Conservation (phyloP, 1,140 invertebrate species). For the Achatina immaculata region DNA sequence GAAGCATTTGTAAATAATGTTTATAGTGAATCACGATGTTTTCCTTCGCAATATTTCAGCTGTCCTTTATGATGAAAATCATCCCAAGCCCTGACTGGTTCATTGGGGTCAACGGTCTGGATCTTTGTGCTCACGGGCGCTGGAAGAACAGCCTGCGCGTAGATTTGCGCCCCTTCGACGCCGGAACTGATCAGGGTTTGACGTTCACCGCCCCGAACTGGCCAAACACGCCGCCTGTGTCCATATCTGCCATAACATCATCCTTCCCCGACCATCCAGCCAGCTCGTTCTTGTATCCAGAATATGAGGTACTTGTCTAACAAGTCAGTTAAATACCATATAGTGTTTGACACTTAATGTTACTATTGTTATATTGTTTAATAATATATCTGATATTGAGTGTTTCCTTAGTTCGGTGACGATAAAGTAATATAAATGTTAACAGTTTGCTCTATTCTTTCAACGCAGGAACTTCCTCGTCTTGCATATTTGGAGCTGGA, state of each 20-base stretch:
- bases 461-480: constrained; percentile 31
- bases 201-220: constrained; percentile 64
- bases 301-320: constrained; percentile 41
- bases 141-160: constrained; percentile 51
- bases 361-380: background rate
- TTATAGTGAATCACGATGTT: too few relatives aligned
- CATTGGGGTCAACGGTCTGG: constrained; percentile 54
- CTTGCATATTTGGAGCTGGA: constrained; percentile 30
- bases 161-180: constrained; percentile 56
- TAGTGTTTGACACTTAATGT: background rate
- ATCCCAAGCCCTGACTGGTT: constrained; percentile 67
- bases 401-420: background rate
- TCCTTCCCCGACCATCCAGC: constrained; percentile 54
- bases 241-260: constrained; percentile 51
- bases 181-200: constrained; percentile 59
- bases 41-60: too few relatives aligned
- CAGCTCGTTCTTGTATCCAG: constrained; percentile 58
- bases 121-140: constrained; percentile 54
- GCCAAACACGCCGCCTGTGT: constrained; percentile 51
- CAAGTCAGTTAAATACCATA: background rate
- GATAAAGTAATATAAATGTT: background rate
- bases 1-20: too few relatives aligned
- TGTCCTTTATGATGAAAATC: constrained; percentile 61
- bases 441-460: background rate
- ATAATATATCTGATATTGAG: background rate